A percentile compares a stretch with the other conserved stretches of the same genome.
phyloP scores from a whole-genome alignment of 2,113 vertebrate genomes.

The Corynorhinus townsendii region DNA sequence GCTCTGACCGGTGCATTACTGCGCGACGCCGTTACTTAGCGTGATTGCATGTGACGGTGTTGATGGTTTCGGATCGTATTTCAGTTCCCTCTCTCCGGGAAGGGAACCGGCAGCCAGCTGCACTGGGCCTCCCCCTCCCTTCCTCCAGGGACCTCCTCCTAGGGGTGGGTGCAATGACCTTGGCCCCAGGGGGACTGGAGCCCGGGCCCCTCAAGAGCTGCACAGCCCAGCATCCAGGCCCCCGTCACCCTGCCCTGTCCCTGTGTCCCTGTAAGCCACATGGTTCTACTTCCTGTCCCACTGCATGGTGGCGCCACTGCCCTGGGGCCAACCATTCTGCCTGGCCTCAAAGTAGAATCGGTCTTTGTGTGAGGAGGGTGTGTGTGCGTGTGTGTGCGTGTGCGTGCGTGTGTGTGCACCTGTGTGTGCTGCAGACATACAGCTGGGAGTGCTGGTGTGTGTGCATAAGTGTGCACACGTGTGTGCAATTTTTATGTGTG shows the following conservation, averaged over 20 bases:
- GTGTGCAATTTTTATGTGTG: neutral
- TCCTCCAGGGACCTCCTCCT: neutral
- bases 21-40: neutral
- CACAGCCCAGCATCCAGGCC: neutral
- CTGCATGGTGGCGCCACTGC: accelerated
- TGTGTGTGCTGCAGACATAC: too few relatives aligned
- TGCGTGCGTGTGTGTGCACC: neutral
- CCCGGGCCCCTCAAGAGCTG: accelerated
- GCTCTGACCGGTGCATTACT: neutral
- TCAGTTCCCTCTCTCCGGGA: neutral
- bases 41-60: neutral
- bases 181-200: neutral
- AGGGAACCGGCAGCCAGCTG: neutral
- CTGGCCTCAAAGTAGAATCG: accelerated
- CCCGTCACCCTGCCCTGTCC: accelerated
- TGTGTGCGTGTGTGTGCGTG: neutral
- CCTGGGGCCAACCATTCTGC: accelerated
- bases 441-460: neutral
- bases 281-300: accelerated
- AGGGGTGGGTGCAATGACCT: accelerated
- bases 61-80: neutral
- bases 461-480: accelerated
- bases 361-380: accelerated
- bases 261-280: accelerated
- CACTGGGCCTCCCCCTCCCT: neutral